These are phyloP conservation scores for Poecilus cupreus DNA, from an alignment of 2,888 invertebrate species.

Conservation along the genomic window DNA sequence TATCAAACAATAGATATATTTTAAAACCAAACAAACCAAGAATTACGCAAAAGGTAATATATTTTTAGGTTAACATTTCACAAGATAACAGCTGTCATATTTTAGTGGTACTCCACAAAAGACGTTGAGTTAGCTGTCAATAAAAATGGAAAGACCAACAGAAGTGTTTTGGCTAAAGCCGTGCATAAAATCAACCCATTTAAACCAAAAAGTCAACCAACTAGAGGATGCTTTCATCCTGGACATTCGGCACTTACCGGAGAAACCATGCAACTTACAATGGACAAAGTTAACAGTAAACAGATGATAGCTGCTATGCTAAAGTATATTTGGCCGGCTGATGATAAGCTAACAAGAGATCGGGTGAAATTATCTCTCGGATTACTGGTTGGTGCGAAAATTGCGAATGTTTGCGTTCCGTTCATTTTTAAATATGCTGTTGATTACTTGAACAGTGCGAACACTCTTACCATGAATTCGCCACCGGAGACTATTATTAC, in stretches of 20 bases:
- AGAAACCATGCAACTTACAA: slow-evolving; percentile 76
- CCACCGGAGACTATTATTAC: slow-evolving; percentile 89
- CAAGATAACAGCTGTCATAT: background rate
- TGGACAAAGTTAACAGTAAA: slow-evolving; percentile 78
- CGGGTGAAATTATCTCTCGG: slow-evolving; percentile 90
- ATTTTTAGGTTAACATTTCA: slow-evolving; percentile 61
- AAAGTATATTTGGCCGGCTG: slow-evolving; percentile 96
- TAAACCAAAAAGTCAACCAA: slow-evolving; percentile 73
- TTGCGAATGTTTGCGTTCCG: slow-evolving; percentile 94
- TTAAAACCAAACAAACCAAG: slow-evolving; percentile 60
- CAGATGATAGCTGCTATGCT: slow-evolving; percentile 93
- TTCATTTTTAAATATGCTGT: slow-evolving; percentile 96
- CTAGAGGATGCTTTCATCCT: slow-evolving; percentile 93
- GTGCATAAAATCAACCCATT: slow-evolving; percentile 63
- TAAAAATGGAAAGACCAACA: slow-evolving; percentile 18
- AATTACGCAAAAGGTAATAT: slow-evolving; percentile 65
- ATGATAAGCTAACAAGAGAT: slow-evolving; percentile 82
- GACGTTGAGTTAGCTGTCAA: slow-evolving; percentile 52
- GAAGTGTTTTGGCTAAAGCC: slow-evolving; percentile 37
- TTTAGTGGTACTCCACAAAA: slow-evolving; percentile 64
- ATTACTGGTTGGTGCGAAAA: slow-evolving; percentile 87
- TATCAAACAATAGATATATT: slow-evolving; percentile 62
- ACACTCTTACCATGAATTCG: slow-evolving; percentile 82
- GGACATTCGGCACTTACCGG: slow-evolving; percentile 79
- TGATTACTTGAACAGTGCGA: slow-evolving; percentile 85